phyloP scores from a whole-genome alignment of 2,113 vertebrate genomes.

The Edolisoma coerulescens region DNA sequence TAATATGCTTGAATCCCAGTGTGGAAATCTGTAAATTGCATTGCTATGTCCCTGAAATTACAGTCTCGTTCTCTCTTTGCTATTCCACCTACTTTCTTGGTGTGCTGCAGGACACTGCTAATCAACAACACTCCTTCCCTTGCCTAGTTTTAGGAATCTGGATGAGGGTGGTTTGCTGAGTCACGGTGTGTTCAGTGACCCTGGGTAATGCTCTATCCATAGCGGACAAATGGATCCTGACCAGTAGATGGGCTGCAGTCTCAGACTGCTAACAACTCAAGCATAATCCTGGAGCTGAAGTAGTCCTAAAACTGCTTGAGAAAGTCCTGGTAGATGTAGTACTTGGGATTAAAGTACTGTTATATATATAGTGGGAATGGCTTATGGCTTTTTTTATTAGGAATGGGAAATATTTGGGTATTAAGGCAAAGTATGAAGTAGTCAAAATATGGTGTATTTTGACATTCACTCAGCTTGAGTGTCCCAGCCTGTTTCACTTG shows the following conservation, averaged over 20 bases:
- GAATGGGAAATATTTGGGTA: neutral
- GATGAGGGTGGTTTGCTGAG: neutral
- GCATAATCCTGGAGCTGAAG: neutral
- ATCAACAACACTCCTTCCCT: neutral
- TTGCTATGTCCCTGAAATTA: neutral
- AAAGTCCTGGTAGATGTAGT: neutral
- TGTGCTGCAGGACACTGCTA: neutral
- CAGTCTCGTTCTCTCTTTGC: neutral
- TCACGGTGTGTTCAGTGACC: neutral
- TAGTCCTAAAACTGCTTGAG: neutral
- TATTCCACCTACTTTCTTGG: neutral
- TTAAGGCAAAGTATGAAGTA: neutral
- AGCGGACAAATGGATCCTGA: neutral
- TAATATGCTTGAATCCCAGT: accelerated
- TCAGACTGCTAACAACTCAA: neutral
- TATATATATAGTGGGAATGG: neutral
- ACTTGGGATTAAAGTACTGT: neutral
- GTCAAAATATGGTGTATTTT: accelerated
- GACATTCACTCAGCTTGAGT: neutral
- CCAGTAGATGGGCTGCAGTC: neutral
- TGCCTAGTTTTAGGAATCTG: neutral
- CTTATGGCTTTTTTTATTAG: neutral
- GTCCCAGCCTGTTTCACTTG: neutral
- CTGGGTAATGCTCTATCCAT: neutral
- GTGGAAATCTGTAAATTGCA: neutral